Conservation (phyloP, 1,140 invertebrate genomes). For the Metaphire vulgaris region DNA sequence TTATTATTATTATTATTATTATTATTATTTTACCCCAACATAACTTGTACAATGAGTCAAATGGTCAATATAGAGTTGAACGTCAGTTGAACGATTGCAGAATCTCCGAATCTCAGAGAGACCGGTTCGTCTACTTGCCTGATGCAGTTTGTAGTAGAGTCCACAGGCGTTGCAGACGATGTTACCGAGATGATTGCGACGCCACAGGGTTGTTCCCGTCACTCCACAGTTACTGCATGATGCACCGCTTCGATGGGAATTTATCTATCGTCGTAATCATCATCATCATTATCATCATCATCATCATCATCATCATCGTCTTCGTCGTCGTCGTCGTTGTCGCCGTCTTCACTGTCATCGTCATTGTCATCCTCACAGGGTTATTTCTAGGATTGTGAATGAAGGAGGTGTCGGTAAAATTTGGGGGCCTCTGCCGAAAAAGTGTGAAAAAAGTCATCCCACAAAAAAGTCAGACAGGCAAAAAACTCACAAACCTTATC, state of each 20-base stretch:
- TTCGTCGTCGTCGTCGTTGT: not conserved
- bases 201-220: conserved; percentile 4
- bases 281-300: not conserved
- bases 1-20: not conserved
- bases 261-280: not conserved
- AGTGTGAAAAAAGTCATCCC: too few relatives aligned
- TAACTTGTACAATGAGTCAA: too few relatives aligned
- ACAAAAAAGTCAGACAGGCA: too few relatives aligned
- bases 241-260: not conserved
- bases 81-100: too few relatives aligned
- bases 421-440: too few relatives aligned
- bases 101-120: too few relatives aligned
- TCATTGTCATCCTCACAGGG: too few relatives aligned
- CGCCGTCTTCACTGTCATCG: not conserved
- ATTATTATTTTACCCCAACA: too few relatives aligned
- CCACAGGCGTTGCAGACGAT: conserved; percentile 16
- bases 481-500: too few relatives aligned
- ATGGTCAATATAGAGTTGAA: too few relatives aligned
- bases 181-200: not conserved
- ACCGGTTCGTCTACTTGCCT: conserved; percentile 1
- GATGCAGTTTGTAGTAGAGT: conserved; percentile 15
- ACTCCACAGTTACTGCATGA: conserved; percentile 7
- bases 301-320: not conserved
- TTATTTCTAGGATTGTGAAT: too few relatives aligned
- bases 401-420: too few relatives aligned